Conservation (phyloP, 2,888 invertebrate genomes). For the Zhengitettix transpicula region DNA sequence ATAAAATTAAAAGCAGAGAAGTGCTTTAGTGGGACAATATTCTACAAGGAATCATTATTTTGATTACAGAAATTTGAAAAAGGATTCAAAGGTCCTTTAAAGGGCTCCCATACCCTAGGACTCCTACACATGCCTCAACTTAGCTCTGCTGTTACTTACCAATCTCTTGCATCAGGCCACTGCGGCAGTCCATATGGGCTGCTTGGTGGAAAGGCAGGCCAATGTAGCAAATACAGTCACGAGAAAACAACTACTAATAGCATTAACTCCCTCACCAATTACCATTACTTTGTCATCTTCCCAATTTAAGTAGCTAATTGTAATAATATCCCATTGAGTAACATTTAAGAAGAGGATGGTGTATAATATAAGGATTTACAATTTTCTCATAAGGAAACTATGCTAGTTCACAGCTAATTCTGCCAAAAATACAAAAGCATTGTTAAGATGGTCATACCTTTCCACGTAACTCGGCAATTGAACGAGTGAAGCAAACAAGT, state of each 20-base stretch:
- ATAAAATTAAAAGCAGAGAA: no score
- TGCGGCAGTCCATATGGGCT: slow-evolving; percentile 16
- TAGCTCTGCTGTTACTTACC: slow-evolving; percentile 12
- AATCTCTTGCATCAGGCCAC: slow-evolving; percentile 15
- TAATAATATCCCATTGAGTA: no score
- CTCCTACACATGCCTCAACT: no score
- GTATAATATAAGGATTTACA: slow-evolving; percentile 1
- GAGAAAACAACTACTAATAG: not conserved
- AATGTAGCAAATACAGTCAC: slow-evolving; percentile 15
- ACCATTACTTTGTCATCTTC: not conserved
- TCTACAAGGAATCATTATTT: no score
- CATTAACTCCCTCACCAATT: not conserved
- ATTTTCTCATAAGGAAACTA: not conserved
- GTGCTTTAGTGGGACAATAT: no score
- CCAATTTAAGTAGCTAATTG: not conserved
- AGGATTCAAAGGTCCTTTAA: no score
- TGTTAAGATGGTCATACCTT: slow-evolving; percentile 14
- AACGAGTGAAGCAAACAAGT: slow-evolving; percentile 13
- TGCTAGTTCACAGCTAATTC: slow-evolving; percentile 6
- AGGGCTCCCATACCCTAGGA: no score
- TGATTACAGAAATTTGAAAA: no score
- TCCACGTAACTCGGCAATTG: slow-evolving; percentile 14
- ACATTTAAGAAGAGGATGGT: slow-evolving; percentile 1
- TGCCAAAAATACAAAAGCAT: not conserved
- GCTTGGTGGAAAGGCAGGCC: slow-evolving; percentile 16